Conservation (phyloP, 2,888 invertebrate species). For the Penaeus monodon region DNA sequence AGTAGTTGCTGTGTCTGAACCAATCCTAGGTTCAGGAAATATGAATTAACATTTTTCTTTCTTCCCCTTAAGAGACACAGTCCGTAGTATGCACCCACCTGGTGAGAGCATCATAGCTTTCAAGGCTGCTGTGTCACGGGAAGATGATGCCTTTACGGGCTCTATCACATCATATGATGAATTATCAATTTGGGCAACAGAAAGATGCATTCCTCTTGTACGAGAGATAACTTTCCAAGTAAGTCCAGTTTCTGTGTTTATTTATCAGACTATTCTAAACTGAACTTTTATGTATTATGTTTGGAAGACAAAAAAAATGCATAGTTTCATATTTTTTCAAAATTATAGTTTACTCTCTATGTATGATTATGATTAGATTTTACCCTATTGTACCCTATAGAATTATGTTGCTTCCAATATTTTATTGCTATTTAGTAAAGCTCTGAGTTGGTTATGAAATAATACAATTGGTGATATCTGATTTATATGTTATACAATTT, state of each 20-base stretch:
- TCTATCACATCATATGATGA: conserved; percentile 78
- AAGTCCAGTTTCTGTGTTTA: not conserved
- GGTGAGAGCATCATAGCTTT: conserved; percentile 87
- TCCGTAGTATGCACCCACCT: conserved; percentile 86
- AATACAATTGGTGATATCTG: no score
- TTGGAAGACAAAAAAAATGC: no score
- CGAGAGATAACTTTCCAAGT: conserved; percentile 92
- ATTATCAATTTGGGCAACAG: conserved; percentile 86
- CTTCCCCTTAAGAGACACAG: conserved; percentile 73
- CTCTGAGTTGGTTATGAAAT: no score
- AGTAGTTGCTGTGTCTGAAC: no score
- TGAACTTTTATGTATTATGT: no score
- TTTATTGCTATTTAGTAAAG: no score
- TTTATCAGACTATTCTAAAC: not conserved
- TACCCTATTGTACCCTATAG: no score
- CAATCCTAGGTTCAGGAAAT: not conserved
- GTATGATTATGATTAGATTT: no score
- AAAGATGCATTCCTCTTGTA: conserved; percentile 95
- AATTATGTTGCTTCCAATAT: no score
- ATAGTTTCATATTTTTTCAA: no score
- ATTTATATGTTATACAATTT: not conserved
- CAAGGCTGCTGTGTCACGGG: conserved; percentile 82
- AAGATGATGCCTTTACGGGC: conserved; percentile 82
- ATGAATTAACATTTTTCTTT: conserved; percentile 1
- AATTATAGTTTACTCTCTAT: no score